A percentile compares a stretch with the other conserved stretches of the same genome.
phyloP scores from a whole-genome alignment of 2,888 invertebrate species.

The Apodemia duryi region DNA sequence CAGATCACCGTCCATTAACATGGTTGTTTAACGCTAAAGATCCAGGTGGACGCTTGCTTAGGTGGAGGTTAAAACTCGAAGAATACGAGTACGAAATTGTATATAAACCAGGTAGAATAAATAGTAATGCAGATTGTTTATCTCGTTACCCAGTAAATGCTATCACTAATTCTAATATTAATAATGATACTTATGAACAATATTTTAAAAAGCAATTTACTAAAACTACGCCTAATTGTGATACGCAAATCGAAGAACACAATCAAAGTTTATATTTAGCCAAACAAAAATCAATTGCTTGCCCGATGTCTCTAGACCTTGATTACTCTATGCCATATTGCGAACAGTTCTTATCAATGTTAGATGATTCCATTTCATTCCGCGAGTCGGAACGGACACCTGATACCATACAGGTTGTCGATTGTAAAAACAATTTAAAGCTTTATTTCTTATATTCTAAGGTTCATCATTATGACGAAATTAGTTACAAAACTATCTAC shows the following conservation, averaged over 20 bases:
- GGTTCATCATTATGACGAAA: constrained; percentile 7
- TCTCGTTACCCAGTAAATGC: neutral
- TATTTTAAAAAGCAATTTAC: neutral
- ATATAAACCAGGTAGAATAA: neutral
- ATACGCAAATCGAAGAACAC: neutral
- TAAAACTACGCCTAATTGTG: neutral
- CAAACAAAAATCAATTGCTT: neutral
- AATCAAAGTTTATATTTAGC: neutral
- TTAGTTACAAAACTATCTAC: neutral
- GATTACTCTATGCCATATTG: constrained; percentile 12
- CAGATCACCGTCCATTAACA: neutral
- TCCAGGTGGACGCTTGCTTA: neutral
- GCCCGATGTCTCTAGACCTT: constrained; percentile 9
- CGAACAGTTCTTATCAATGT: neutral
- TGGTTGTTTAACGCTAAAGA: neutral
- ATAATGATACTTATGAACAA: neutral
- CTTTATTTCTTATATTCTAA: neutral
- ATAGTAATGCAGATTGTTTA: neutral
- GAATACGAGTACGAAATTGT: neutral
- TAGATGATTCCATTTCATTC: neutral
- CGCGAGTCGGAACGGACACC: neutral
- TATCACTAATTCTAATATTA: neutral
- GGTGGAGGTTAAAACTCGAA: neutral
- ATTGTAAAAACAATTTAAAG: neutral
- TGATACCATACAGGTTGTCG: neutral